Base-by-base conservation (phyloP, 2,797 vertebrate genomes). In the Typhlichthys subterraneus region DNA sequence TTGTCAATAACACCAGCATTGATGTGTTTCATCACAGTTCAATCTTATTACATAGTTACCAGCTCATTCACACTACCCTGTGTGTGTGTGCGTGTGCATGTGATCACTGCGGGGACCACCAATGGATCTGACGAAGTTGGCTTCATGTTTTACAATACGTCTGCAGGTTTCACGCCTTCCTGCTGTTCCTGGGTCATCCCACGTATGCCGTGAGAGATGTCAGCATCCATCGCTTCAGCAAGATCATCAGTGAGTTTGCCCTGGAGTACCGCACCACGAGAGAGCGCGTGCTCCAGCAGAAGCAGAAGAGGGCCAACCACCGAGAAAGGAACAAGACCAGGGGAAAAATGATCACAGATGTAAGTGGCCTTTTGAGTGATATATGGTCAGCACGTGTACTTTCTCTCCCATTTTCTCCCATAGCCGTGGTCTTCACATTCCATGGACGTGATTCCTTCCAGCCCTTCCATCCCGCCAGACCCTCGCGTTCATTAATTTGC, bases 301-400 rank as follows among this genome's bases (percentile, higher is more conserved):
- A 97, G 76, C 97, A 96, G 92, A 99, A 99, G 79, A 91, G 97
- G 78, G 96, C 96, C 82, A 97, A 94, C 90, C 97, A 98, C 92
- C 91, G 96, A 29, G 97, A 99, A 87, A 95, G 97, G 82, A 99
- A 99, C 85, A 99, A 98, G 91, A 99, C 97, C 83, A 91, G 97
- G 72, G 97, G 97, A n/a, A 99, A 98, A 93, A 96, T 99, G 95
- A 99, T 99, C 88, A 99, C 97, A 51, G 97, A 99, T 80, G 97
- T 99, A 93, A 98, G 96, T 94, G 53, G 29, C 70, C 61, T 49
- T 23, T 23, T 23, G 23, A 23, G 23, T 23, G 3, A 23, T 23
- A 23, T 23, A 23, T 23, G 23, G 23, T 23, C 23, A 23, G 23
- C 23, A 23, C 23, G 0, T 23, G 23, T 23, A 23, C 23, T 23